Evolutionary conservation across 2,888 invertebrate species (phyloP).

Genomic region (Sturmia bella): DNA sequence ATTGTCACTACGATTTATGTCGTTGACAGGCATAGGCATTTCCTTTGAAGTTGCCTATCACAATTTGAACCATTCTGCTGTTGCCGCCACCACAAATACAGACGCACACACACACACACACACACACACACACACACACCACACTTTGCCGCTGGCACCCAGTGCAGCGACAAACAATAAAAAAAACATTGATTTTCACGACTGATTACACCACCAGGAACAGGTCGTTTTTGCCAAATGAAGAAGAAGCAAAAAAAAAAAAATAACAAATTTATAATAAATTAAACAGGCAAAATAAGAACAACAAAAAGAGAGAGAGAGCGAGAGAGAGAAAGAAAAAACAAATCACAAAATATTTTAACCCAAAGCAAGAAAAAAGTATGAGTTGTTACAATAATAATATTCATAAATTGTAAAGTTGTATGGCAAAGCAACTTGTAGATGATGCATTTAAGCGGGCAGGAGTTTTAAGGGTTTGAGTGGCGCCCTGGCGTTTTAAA

Average conservation of each 20-base stretch:
- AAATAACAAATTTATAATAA: background rate
- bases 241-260: constrained; percentile 11
- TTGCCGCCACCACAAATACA: constrained; percentile 21
- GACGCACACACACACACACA: constrained; percentile 18
- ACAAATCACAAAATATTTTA: constrained; percentile 1
- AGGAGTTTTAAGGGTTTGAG: constrained; percentile 27
- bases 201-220: constrained; percentile 73
- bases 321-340: too few relatives aligned
- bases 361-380: constrained; percentile 21
- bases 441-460: constrained; percentile 20
- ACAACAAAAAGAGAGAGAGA: constrained; percentile 1
- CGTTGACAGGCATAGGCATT: constrained; percentile 80
- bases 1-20: constrained; percentile 80
- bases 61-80: constrained; percentile 57
- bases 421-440: constrained; percentile 2
- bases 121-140: constrained; percentile 16
- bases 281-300: constrained; percentile 37
- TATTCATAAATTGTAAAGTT: constrained; percentile 62
- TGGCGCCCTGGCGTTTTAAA: too few relatives aligned
- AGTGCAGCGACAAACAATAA: constrained; percentile 45
- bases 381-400: constrained; percentile 68
- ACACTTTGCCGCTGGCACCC: constrained; percentile 9
- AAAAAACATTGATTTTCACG: constrained; percentile 72
- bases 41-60: constrained; percentile 78
- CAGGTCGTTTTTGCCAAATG: constrained; percentile 63